Evolutionary conservation across 2,113 vertebrate species (phyloP), one percentile per base, ranked within the genome.

Genomic region (Chlorodrepanis virens): DNA sequence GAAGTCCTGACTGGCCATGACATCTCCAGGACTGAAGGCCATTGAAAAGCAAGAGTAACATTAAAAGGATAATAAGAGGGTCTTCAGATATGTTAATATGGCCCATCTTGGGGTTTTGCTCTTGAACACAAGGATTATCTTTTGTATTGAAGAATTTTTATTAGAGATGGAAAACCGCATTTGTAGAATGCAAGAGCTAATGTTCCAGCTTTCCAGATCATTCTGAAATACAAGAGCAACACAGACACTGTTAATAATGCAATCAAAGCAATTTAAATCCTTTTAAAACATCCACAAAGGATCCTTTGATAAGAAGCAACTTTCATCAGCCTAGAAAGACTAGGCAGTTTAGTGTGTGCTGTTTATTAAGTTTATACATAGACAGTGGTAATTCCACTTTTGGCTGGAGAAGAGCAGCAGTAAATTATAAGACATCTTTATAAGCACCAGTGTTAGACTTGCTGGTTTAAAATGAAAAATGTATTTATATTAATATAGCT

Each of bases 221-320:
- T 87, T 93, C 90, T 82, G 81, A 95, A 93, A 94, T 95, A 94
- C 78, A 96, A 92, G 90, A 90, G 94, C 81, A 89, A 87, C 77
- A 87, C 52, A 95, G 94, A 87, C 87, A 86, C 80, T 95, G 85
- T 95, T 96, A 94, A 96, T 95, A 96, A 94, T 91, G 90, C 94
- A 97, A 94, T 95, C 93, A 96, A 95, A 94, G 90, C 94, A 96
- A 94, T 95, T 93, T 94, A 96, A 95, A 95, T 92, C 91, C 93
- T 92, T 97, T 95, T 92, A 94, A 94, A 95, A 59, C 76, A 80
- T 67, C 69, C 90, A 96, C 93, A 96, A 95, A 96, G 94, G 67
- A 86, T 67, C 68, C 81, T 96, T 97, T 97, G 96, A 96, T 95
- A 96, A 96, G 83, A 83, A 95, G 57, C 31, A 54, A 94, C 94